Percentiles rank a stretch among this genome's conserved stretches.
Evolutionary conservation across 2,113 vertebrate species (phyloP).

Genomic region (Acrocephalus kingi): DNA sequence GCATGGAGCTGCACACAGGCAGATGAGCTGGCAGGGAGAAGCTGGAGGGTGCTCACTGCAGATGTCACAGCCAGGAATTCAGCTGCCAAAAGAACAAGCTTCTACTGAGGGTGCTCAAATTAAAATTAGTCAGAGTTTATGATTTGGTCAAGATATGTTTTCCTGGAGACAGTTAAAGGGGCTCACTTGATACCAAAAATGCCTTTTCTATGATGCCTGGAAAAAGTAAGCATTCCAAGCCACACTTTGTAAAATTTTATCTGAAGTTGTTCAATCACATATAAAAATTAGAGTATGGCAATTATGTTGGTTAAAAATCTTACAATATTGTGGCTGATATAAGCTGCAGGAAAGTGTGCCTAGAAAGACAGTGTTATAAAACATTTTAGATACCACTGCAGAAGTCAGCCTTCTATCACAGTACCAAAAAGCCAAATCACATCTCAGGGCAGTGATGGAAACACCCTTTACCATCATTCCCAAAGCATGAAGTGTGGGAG

Average conservation of each 20-base stretch:
- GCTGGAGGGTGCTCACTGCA: background rate
- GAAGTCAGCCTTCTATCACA: background rate
- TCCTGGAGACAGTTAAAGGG: background rate
- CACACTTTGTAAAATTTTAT: background rate
- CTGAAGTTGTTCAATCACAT: background rate
- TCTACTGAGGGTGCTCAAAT: background rate
- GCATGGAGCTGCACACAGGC: background rate
- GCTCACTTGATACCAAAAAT: background rate
- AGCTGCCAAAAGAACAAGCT: constrained; percentile 8
- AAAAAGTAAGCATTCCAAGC: background rate
- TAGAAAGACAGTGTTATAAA: background rate
- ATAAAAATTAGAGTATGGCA: background rate
- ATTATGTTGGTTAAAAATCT: background rate
- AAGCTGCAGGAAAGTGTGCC: background rate
- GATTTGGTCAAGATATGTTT: background rate
- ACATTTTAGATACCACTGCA: background rate
- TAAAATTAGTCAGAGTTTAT: background rate
- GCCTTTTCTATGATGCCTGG: background rate
- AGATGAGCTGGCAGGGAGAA: background rate
- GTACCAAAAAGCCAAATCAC: background rate
- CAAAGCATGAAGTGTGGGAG: background rate
- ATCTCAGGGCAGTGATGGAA: background rate
- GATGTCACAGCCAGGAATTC: background rate
- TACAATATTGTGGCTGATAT: background rate
- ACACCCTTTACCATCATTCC: background rate